Evolutionary conservation across 2,888 invertebrate genomes (phyloP).

Genomic region (Rhamnusium bicolor): DNA sequence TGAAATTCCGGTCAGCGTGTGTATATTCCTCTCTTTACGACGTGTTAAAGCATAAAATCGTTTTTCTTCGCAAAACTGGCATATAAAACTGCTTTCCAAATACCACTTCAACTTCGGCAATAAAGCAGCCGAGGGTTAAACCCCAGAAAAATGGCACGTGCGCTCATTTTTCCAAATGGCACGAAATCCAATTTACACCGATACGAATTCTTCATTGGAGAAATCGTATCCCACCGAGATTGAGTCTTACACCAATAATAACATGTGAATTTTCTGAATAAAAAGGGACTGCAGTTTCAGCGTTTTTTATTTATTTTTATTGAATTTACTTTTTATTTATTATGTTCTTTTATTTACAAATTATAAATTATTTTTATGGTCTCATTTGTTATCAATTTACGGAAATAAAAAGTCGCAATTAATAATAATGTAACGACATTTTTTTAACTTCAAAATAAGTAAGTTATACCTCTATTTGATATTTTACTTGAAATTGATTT

Average conservation of each 20-base stretch:
- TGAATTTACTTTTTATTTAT: too few species aligned
- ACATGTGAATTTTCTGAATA: constrained; percentile 2
- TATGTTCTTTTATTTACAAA: too few species aligned
- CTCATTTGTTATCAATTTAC: too few species aligned
- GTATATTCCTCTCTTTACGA: constrained; percentile 39
- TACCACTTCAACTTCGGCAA: constrained; percentile 55
- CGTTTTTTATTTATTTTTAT: too few species aligned
- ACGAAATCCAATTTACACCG: constrained; percentile 57
- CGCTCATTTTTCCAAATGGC: constrained; percentile 53
- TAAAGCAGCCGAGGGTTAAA: constrained; percentile 46
- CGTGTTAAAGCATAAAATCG: constrained; percentile 45
- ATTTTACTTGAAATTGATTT: too few species aligned
- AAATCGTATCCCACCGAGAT: constrained; percentile 46
- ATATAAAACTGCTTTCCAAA: constrained; percentile 57
- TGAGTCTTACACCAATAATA: constrained; percentile 42
- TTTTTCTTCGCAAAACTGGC: constrained; percentile 39
- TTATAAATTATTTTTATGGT: too few species aligned
- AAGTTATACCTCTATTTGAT: too few species aligned
- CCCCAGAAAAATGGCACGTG: constrained; percentile 55
- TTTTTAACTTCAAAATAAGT: too few species aligned
- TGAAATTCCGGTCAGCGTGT: constrained; percentile 28
- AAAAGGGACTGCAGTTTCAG: not conserved
- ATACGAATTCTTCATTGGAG: constrained; percentile 51
- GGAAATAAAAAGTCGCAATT: too few species aligned
- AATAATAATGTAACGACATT: too few species aligned